These are phyloP conservation scores for Drosophila lacicola DNA, from an alignment of 2,888 invertebrate species.

Conservation along the genomic window DNA sequence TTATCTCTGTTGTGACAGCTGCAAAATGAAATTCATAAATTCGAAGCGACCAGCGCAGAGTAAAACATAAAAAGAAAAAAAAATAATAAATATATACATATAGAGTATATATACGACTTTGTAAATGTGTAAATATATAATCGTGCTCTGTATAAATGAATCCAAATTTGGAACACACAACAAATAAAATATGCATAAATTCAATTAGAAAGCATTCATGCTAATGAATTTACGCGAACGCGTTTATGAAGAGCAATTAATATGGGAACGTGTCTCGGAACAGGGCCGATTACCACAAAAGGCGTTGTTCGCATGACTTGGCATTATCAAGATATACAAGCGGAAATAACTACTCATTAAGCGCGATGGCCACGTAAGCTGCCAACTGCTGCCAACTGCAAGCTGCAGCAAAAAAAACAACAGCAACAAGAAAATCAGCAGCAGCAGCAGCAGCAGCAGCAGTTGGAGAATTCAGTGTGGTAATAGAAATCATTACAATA, in stretches of 20 bases:
- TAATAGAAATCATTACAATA: conserved; percentile 81
- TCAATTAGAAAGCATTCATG: conserved; percentile 65
- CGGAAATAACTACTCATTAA: conserved; percentile 79
- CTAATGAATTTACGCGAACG: conserved; percentile 61
- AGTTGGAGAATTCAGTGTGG: conserved; percentile 49
- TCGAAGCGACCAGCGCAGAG: conserved; percentile 26
- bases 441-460: conserved; percentile 18
- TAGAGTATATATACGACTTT: neutral
- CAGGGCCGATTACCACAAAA: conserved; percentile 57
- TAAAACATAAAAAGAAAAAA: neutral
- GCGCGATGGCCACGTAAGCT: conserved; percentile 75
- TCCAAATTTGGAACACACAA: conserved; percentile 20
- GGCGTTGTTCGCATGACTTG: conserved; percentile 63
- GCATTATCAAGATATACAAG: conserved; percentile 76
- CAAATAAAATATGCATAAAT: conserved; percentile 58
- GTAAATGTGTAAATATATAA: neutral
- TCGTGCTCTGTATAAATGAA: conserved; percentile 33
- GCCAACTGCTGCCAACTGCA: conserved; percentile 50
- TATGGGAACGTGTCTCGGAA: conserved; percentile 61
- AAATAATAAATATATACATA: neutral
- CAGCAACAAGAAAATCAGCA: conserved; percentile 19
- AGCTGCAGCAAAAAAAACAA: conserved; percentile 39
- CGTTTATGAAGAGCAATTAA: conserved; percentile 64
- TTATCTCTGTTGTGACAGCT: conserved; percentile 65
- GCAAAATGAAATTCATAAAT: conserved; percentile 50